Evolutionary conservation across 2,113 vertebrate genomes (phyloP).

Genomic region (Trochalopteron elliotii): DNA sequence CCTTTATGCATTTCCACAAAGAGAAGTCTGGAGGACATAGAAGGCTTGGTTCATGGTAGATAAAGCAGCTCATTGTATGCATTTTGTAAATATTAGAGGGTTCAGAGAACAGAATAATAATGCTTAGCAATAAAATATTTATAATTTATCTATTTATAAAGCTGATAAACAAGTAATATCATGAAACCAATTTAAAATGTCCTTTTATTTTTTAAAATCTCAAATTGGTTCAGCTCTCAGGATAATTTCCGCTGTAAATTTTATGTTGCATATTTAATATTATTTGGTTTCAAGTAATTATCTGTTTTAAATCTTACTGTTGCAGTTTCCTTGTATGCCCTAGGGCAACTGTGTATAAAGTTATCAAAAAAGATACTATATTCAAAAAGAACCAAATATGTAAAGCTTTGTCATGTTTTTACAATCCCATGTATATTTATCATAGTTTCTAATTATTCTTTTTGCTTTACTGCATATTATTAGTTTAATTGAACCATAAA

Average conservation of each 20-base stretch:
- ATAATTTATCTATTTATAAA: slow-evolving; percentile 5
- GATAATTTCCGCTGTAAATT: not conserved
- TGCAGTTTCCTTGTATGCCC: slow-evolving; percentile 7
- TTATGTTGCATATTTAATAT: slow-evolving; percentile 23
- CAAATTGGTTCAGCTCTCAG: not conserved
- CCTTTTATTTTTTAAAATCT: not conserved
- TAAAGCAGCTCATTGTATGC: not conserved
- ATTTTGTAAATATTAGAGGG: not conserved
- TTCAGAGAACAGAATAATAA: not conserved
- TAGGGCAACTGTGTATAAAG: slow-evolving; percentile 37
- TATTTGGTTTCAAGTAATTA: slow-evolving; percentile 36
- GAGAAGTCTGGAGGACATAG: not conserved
- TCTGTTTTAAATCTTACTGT: not conserved
- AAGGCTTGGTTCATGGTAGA: not conserved
- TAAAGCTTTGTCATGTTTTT: slow-evolving; percentile 9
- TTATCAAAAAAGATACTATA: not conserved
- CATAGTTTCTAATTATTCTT: slow-evolving; percentile 53
- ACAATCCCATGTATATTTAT: slow-evolving; percentile 38
- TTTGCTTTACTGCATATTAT: slow-evolving; percentile 52
- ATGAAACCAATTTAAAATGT: not conserved
- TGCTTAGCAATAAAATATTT: not conserved
- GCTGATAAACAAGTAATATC: slow-evolving; percentile 24
- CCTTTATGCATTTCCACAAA: not conserved
- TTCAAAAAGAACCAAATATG: not conserved
- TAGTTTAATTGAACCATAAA: slow-evolving; percentile 48